phyloP scores from a whole-genome alignment of 2,797 vertebrate genomes.

The Triplophysa bombifrons region DNA sequence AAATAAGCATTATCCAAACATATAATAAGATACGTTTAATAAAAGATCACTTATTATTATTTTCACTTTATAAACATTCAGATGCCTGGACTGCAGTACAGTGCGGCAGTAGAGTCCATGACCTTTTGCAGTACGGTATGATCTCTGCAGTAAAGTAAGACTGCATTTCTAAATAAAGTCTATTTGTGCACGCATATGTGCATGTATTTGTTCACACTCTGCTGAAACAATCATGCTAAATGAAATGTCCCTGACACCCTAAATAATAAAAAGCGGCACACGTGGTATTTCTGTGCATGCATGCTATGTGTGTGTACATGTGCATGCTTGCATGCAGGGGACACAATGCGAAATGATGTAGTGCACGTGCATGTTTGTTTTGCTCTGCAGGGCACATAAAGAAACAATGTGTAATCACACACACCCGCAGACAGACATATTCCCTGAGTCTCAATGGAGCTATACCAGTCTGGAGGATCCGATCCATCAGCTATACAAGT shows the following conservation, averaged over 20 bases:
- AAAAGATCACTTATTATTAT: neutral
- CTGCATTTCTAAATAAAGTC: neutral
- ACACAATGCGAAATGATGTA: neutral
- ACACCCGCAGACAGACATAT: constrained; percentile 15
- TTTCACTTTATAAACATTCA: neutral
- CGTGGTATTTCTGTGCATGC: neutral
- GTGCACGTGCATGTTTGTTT: neutral
- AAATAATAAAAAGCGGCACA: neutral
- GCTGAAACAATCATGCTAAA: neutral
- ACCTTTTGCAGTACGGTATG: neutral
- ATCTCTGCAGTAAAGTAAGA: neutral
- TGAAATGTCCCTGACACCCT: neutral
- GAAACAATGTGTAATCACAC: constrained; percentile 6
- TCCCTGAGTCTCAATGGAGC: constrained; percentile 24
- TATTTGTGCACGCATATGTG: neutral
- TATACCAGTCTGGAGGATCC: constrained; percentile 11
- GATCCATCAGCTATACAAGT: constrained; percentile 22
- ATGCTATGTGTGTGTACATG: neutral
- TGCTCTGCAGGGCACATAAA: neutral
- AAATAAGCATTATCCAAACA: neutral
- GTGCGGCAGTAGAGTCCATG: neutral
- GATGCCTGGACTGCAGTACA: neutral
- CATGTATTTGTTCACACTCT: neutral
- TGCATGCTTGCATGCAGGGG: neutral
- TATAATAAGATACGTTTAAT: neutral